A percentile compares a stretch with the other conserved stretches of the same genome.
These are phyloP conservation scores for Apis florea DNA, from an alignment of 1,140 invertebrate genomes.

Conservation along the genomic window DNA sequence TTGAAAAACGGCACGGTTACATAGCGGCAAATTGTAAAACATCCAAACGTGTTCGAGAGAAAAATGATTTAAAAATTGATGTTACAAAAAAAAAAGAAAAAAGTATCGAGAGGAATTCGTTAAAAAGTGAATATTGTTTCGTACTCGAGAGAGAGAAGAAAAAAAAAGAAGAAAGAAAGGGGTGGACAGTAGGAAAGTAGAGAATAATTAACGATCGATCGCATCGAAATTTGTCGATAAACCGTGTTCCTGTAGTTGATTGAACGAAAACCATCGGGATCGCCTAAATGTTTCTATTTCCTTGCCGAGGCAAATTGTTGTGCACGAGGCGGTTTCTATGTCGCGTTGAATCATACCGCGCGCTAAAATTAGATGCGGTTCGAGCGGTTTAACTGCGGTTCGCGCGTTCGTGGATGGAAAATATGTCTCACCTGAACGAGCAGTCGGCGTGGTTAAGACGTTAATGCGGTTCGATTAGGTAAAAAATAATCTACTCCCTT, in stretches of 20 bases:
- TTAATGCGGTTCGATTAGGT: constrained; percentile 5
- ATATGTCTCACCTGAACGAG: constrained; percentile 14
- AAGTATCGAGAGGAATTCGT: too few relatives aligned
- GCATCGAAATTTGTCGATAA: neutral
- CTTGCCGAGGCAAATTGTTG: neutral
- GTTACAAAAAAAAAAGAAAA: too few relatives aligned
- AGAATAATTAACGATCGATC: neutral
- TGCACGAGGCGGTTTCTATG: constrained; percentile 9
- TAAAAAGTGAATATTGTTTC: too few relatives aligned
- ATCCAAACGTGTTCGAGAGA: too few relatives aligned
- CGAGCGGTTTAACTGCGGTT: constrained; percentile 27
- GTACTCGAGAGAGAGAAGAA: too few relatives aligned
- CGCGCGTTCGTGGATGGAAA: constrained; percentile 10
- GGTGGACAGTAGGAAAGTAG: neutral
- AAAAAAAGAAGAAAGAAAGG: too few relatives aligned
- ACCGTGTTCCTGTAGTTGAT: neutral
- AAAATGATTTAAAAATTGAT: too few relatives aligned
- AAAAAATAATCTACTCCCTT: neutral
- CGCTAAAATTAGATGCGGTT: constrained; percentile 43
- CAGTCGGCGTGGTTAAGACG: constrained; percentile 20
- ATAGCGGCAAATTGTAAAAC: too few relatives aligned
- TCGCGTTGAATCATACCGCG: constrained; percentile 17
- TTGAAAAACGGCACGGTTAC: too few relatives aligned
- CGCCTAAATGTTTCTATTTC: constrained; percentile 13
- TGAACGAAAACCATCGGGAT: constrained; percentile 2